phyloP scores from a whole-genome alignment of 2,113 vertebrate genomes.

The Platichthys stellatus region DNA sequence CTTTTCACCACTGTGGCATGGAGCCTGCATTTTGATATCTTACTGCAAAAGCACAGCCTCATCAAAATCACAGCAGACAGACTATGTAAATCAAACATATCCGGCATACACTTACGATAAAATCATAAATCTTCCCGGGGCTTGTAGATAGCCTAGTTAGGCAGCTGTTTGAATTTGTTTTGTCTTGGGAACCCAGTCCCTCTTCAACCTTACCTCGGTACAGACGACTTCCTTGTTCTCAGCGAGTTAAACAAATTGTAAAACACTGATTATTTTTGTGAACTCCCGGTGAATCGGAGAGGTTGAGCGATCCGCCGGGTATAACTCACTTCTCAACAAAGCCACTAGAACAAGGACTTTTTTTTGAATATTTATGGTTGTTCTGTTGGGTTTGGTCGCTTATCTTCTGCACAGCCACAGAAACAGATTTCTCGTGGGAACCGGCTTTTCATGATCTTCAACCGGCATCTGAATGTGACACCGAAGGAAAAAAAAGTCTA shows the following conservation, averaged over 20 bases:
- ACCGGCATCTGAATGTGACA: conserved; percentile 28
- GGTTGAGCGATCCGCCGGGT: conserved; percentile 48
- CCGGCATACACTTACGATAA: conserved; percentile 53
- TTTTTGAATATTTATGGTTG: conserved; percentile 84
- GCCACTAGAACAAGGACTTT: conserved; percentile 68
- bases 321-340: conserved; percentile 49
- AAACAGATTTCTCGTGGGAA: conserved; percentile 74
- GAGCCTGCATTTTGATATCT: conserved; percentile 28
- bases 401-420: conserved; percentile 75
- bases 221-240: conserved; percentile 39
- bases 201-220: conserved; percentile 43
- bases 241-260: conserved; percentile 52
- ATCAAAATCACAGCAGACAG: conserved; percentile 43
- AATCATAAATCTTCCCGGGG: conserved; percentile 59
- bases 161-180: conserved; percentile 53
- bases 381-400: conserved; percentile 83
- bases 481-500: conserved; percentile 44
- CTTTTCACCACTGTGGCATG: conserved; percentile 26
- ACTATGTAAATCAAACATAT: conserved; percentile 54
- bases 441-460: conserved; percentile 77
- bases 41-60: conserved; percentile 3
- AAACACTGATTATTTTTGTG: conserved; percentile 58
- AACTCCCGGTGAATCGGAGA: conserved; percentile 43
- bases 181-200: conserved; percentile 49
- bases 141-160: conserved; percentile 62